Conservation (phyloP, 2,797 vertebrate species). For the Malurus splendens region DNA sequence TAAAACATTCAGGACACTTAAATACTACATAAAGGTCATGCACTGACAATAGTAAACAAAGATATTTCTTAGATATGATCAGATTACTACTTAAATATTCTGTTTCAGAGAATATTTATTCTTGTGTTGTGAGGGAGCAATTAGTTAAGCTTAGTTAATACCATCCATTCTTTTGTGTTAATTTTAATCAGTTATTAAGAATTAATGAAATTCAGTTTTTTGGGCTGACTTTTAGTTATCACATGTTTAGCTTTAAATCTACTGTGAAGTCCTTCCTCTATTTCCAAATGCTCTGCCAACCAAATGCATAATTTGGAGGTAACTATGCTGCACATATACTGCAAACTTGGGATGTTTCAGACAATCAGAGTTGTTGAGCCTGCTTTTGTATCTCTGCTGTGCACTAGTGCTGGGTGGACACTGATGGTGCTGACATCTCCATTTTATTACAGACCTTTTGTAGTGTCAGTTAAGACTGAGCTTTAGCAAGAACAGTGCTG, state of each 20-base stretch:
- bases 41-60: not conserved
- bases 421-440: not conserved
- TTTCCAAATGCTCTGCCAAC: not conserved
- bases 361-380: not conserved
- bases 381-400: not conserved
- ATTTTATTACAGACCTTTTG: not conserved
- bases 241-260: not conserved
- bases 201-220: not conserved
- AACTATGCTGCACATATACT: fast-evolving
- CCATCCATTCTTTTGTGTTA: not conserved
- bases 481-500: not conserved
- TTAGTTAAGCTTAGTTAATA: not conserved
- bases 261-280: not conserved
- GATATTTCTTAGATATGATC: not conserved
- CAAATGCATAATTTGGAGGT: not conserved
- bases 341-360: not conserved
- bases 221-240: not conserved
- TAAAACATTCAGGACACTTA: not conserved
- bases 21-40: not conserved
- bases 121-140: not conserved
- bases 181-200: not conserved
- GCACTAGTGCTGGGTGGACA: not conserved
- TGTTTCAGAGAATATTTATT: not conserved
- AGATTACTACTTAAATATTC: not conserved
- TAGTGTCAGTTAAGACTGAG: not conserved